Evolutionary conservation across 1,140 invertebrate genomes (phyloP).

Genomic region (Lordiphosa clarofinis): DNA sequence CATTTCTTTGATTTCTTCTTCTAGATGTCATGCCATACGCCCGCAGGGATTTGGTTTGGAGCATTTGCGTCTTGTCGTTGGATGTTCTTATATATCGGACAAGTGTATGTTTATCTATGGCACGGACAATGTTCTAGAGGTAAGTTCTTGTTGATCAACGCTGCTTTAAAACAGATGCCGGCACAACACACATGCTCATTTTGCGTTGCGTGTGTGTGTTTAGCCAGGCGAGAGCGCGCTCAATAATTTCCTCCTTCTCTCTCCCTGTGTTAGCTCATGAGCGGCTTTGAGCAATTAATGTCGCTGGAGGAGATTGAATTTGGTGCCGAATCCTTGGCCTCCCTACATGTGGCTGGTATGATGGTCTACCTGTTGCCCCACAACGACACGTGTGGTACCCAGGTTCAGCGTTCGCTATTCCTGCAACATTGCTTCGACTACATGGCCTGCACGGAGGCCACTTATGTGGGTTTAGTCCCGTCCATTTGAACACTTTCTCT

Average conservation of each 20-base stretch:
- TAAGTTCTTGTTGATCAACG: neutral
- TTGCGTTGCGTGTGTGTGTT: no score
- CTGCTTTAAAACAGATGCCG: no score
- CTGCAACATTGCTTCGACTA: slow-evolving; percentile 51
- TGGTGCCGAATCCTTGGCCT: slow-evolving; percentile 37
- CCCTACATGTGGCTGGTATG: slow-evolving; percentile 44
- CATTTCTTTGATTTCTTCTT: neutral
- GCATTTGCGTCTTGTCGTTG: slow-evolving; percentile 31
- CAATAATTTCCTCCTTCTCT: neutral
- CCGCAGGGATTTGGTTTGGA: slow-evolving; percentile 51
- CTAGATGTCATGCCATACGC: slow-evolving; percentile 24
- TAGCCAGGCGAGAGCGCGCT: no score
- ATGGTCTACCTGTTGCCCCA: slow-evolving; percentile 50
- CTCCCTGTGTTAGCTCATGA: slow-evolving; percentile 23
- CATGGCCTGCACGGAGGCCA: slow-evolving; percentile 53
- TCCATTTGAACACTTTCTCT: neutral
- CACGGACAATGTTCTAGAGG: slow-evolving; percentile 45
- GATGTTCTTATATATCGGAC: slow-evolving; percentile 28
- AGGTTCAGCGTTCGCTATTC: slow-evolving; percentile 42
- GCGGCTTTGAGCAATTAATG: slow-evolving; percentile 35
- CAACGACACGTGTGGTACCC: slow-evolving; percentile 25
- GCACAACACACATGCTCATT: no score
- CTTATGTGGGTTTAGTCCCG: slow-evolving; percentile 18
- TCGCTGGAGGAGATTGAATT: slow-evolving; percentile 40
- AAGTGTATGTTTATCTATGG: slow-evolving; percentile 33